phyloP scores from a whole-genome alignment of 2,888 invertebrate genomes.

The Macaria notata region DNA sequence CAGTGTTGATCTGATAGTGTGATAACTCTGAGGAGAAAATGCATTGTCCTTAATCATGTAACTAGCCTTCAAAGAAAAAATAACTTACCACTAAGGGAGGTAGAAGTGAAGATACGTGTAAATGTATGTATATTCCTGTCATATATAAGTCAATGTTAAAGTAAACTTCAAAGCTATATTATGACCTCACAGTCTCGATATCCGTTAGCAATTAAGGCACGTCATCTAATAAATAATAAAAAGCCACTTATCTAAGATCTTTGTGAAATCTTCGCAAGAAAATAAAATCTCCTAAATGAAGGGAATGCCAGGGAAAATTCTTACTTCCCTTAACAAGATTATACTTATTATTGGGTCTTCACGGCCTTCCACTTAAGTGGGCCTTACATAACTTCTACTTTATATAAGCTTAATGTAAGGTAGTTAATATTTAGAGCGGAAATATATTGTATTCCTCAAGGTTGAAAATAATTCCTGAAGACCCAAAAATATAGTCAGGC shows the following conservation, averaged over 20 bases:
- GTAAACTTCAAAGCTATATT: too few species aligned
- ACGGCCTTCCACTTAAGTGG: slow-evolving; percentile 8
- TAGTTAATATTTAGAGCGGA: neutral
- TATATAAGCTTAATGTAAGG: slow-evolving; percentile 1
- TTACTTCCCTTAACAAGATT: slow-evolving; percentile 12
- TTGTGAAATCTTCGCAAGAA: slow-evolving; percentile 11
- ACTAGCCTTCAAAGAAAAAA: too few species aligned
- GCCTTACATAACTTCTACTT: slow-evolving; percentile 11
- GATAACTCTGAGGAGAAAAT: too few species aligned
- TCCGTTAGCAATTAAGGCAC: neutral
- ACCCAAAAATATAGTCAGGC: too few species aligned
- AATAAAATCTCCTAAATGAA: slow-evolving; percentile 12
- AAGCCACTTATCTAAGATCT: slow-evolving; percentile 13
- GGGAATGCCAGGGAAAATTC: slow-evolving; percentile 4
- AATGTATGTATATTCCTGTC: too few species aligned
- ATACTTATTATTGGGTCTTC: slow-evolving; percentile 12
- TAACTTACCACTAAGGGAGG: too few species aligned
- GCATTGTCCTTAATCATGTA: too few species aligned
- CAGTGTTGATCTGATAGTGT: too few species aligned
- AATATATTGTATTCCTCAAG: too few species aligned
- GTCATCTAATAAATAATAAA: slow-evolving; percentile 11
- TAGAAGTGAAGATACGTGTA: too few species aligned
- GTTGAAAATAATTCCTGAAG: too few species aligned
- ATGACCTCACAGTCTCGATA: neutral
- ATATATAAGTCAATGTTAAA: too few species aligned